phyloP scores from a whole-genome alignment of 1,140 invertebrate species.

The Popillia japonica region DNA sequence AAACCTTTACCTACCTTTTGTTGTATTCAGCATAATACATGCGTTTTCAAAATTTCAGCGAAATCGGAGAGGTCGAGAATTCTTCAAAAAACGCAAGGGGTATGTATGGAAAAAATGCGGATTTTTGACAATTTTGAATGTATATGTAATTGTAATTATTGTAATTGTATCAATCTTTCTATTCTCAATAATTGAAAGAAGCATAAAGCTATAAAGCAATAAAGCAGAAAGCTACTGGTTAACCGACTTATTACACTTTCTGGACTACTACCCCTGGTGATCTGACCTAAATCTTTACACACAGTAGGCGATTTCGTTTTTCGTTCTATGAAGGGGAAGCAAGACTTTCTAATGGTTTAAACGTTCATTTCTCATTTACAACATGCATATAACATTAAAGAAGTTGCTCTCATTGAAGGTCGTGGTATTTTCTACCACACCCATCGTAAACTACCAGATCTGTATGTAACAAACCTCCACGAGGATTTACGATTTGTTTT shows the following conservation, averaged over 20 bases:
- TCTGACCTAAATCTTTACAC: constrained; percentile 10
- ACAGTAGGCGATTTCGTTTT: constrained; percentile 1
- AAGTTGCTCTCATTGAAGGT: constrained; percentile 16
- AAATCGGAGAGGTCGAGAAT: too few relatives aligned
- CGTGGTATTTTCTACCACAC: background rate
- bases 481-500: constrained; percentile 24
- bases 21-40: too few relatives aligned
- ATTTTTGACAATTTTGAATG: too few relatives aligned
- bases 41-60: too few relatives aligned
- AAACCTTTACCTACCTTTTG: too few relatives aligned
- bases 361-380: constrained; percentile 15
- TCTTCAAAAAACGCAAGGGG: too few relatives aligned
- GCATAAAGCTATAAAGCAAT: too few relatives aligned
- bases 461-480: background rate
- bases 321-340: constrained; percentile 7
- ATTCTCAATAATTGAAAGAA: too few relatives aligned
- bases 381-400: background rate
- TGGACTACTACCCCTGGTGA: constrained; percentile 9
- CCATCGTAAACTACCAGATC: background rate
- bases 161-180: too few relatives aligned
- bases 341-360: background rate
- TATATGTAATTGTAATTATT: too few relatives aligned
- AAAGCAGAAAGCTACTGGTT: constrained; percentile 16
- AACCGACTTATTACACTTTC: constrained; percentile 1
- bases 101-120: too few relatives aligned